Base-by-base conservation (phyloP, 2,888 invertebrate species). In the Hydrotaea diabolus region DNA sequence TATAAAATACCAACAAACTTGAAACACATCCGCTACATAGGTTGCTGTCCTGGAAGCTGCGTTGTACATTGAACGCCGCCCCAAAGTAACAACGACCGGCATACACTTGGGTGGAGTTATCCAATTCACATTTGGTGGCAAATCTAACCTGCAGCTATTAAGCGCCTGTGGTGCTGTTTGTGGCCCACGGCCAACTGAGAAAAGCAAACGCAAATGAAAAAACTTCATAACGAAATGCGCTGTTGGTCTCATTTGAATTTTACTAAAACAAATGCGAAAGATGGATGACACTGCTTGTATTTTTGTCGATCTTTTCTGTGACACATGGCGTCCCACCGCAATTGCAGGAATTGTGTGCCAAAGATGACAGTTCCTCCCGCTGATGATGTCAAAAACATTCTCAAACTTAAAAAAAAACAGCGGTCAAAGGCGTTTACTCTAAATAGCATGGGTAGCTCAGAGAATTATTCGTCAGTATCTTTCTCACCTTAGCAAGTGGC, bases 381-480 rank as follows among this genome's bases (percentile, higher is more conserved):
- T 39, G 39, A 39, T 39, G 39, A 39, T 9, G 39, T 39, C 39
- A 39, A 39, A n/a, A 39, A 39, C 39, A 39, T 9, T 39, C 39
- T 1, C 4, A 9, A 13, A 31, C 31, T 4, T 1, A 39, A 39
- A 3, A 39, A 39, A 39, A 17, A 17, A 36, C 36, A 17, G 31
- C 17, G 17, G 64, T 64, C 39, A n/a, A 36, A n/a, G 5, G 15
- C 31, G 64, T 64, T 64, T 9, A n/a, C 39, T 9, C 39, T 9
- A 53, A 71, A 23, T 23, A 72, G n/a, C 17, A 53, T 26, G n/a
- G 17, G 31, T 36, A 17, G 55, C 2, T 2, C 17, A 26, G 31
- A 78, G 59, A 4, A 64, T 62, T 17, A 31, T 80, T 75, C 19
- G 57, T 74, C 81, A 83, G 85, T 83, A 86, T 82, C 85, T 86